phyloP scores from a whole-genome alignment of 2,113 vertebrate species.

The Percopsis transmontana region DNA sequence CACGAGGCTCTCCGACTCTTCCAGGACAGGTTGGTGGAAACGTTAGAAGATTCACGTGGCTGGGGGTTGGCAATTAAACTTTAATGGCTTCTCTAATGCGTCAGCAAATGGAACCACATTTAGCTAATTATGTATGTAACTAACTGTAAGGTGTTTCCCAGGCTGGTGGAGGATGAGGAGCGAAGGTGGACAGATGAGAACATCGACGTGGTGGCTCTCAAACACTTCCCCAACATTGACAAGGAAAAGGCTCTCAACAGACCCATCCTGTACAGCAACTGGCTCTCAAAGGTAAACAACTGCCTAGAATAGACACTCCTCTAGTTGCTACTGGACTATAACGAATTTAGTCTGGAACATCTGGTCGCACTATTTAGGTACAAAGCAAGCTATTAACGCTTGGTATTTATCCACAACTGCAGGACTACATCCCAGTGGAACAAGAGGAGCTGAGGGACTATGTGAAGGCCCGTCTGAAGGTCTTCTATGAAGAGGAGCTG shows the following conservation, averaged over 20 bases:
- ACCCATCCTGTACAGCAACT: slow-evolving; percentile 98
- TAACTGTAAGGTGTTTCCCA: too few relatives aligned
- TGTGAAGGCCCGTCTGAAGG: slow-evolving; percentile 96
- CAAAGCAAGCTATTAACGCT: neutral
- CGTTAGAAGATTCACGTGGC: neutral
- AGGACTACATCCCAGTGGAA: slow-evolving; percentile 99
- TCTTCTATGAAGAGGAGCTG: slow-evolving; percentile 97
- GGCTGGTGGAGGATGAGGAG: slow-evolving; percentile 96
- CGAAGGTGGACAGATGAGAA: slow-evolving; percentile 99
- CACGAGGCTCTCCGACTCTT: slow-evolving; percentile 97
- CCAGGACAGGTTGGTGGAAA: slow-evolving; percentile 89
- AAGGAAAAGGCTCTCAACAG: slow-evolving; percentile 91
- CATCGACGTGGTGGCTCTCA: slow-evolving; percentile 92
- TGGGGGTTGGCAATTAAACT: too few relatives aligned
- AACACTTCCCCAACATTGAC: slow-evolving; percentile 98
- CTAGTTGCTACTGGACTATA: too few relatives aligned
- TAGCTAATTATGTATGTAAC: too few relatives aligned
- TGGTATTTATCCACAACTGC: slow-evolving; percentile 6
- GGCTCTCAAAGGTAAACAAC: slow-evolving; percentile 90
- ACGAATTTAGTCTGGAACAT: neutral
- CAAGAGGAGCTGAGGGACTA: slow-evolving; percentile 98
- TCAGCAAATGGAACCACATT: too few relatives aligned
- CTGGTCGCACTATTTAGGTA: neutral
- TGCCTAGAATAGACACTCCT: too few relatives aligned
- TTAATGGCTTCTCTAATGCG: too few relatives aligned